phyloP scores from a whole-genome alignment of 2,797 vertebrate species.

The Xerus rutilus region DNA sequence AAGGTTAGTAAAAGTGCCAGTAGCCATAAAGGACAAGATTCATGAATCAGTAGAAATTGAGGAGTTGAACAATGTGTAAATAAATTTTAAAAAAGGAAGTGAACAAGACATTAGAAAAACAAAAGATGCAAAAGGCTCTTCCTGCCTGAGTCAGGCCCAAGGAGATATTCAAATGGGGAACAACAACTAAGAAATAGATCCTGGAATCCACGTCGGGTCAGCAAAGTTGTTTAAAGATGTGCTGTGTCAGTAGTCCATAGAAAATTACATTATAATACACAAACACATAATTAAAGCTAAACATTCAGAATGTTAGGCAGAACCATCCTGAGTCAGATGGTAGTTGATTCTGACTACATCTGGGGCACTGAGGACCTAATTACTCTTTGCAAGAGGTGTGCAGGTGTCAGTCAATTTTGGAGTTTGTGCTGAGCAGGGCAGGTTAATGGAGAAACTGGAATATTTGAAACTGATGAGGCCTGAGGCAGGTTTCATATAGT shows the following conservation, averaged over 20 bases:
- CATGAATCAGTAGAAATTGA: constrained; percentile 24
- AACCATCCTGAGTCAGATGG: constrained; percentile 62
- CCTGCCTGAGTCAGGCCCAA: constrained; percentile 37
- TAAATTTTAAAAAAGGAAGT: neutral
- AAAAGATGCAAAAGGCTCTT: constrained; percentile 45
- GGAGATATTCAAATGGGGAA: constrained; percentile 45
- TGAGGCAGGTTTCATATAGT: constrained; percentile 57
- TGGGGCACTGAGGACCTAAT: constrained; percentile 76
- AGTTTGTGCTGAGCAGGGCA: constrained; percentile 67
- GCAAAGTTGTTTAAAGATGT: constrained; percentile 62
- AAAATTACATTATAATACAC: constrained; percentile 64
- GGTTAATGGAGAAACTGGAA: constrained; percentile 62
- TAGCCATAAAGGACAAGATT: constrained; percentile 31
- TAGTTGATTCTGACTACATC: constrained; percentile 65
- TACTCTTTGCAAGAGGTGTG: constrained; percentile 70
- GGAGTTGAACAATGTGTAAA: constrained; percentile 33
- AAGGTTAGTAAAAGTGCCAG: constrained; percentile 24
- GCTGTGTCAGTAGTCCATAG: constrained; percentile 54
- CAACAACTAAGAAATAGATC: constrained; percentile 52
- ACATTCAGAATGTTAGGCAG: constrained; percentile 58
- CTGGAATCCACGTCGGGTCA: constrained; percentile 32
- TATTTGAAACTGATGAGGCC: constrained; percentile 71
- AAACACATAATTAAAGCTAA: constrained; percentile 76
- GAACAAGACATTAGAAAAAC: constrained; percentile 51
- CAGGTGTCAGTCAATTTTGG: constrained; percentile 68